Evolutionary conservation across 2,888 invertebrate genomes (phyloP).

Genomic region (Hydriomena furcata): DNA sequence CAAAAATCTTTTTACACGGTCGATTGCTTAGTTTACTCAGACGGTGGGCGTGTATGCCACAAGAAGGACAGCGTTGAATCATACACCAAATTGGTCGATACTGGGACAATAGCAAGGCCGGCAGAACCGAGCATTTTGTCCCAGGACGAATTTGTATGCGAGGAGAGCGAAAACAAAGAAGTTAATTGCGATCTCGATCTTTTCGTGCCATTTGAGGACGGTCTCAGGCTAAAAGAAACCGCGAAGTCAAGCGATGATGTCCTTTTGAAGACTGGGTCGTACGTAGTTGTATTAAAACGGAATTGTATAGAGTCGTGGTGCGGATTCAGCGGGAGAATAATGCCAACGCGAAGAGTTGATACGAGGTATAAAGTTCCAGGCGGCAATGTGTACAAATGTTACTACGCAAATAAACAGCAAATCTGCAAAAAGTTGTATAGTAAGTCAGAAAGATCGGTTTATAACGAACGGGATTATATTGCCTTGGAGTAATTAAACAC

Average conservation of each 20-base stretch:
- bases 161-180: constrained; percentile 49
- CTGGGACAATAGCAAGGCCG: constrained; percentile 60
- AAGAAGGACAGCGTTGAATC: constrained; percentile 55
- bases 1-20: constrained; percentile 62
- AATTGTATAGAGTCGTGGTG: constrained; percentile 62
- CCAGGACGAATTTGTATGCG: constrained; percentile 72
- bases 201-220: constrained; percentile 54
- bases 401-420: constrained; percentile 66
- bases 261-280: constrained; percentile 56
- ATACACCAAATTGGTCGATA: constrained; percentile 59
- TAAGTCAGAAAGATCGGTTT: constrained; percentile 31
- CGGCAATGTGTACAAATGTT: constrained; percentile 65
- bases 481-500: constrained; percentile 9
- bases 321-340: constrained; percentile 55
- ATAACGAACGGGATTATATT: constrained; percentile 46
- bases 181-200: constrained; percentile 64
- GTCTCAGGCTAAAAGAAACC: constrained; percentile 51
- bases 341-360: constrained; percentile 41
- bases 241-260: constrained; percentile 49
- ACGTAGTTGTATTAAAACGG: constrained; percentile 50
- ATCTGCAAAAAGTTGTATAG: constrained; percentile 58
- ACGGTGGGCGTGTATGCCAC: constrained; percentile 65
- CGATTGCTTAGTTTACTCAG: constrained; percentile 68
- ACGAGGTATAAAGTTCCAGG: constrained; percentile 55
- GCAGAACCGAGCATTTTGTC: constrained; percentile 58